Evolutionary conservation across 2,797 vertebrate genomes (phyloP).

Genomic region (Liparis tanakae): DNA sequence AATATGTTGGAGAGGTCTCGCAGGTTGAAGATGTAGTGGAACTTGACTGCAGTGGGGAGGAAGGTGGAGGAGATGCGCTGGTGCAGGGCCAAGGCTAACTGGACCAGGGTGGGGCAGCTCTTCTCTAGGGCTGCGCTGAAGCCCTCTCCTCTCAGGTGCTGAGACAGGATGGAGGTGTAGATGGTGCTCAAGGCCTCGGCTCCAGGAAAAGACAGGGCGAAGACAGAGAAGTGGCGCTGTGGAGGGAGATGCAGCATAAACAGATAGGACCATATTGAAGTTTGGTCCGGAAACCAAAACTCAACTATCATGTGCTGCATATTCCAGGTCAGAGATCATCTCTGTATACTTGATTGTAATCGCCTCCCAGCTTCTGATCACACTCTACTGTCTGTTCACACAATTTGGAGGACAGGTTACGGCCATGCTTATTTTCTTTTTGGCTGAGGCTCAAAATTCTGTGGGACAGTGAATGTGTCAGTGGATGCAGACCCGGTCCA

Average conservation of each 20-base stretch:
- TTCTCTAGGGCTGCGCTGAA: constrained; percentile 85
- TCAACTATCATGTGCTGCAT: neutral
- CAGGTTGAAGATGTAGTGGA: constrained; percentile 97
- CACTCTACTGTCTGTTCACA: neutral
- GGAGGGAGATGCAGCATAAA: neutral
- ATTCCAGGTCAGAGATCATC: neutral
- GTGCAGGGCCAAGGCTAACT: constrained; percentile 88
- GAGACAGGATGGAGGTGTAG: constrained; percentile 90
- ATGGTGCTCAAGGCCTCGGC: constrained; percentile 90
- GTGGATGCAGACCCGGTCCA: neutral
- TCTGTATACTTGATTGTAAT: neutral
- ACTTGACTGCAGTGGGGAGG: constrained; percentile 94
- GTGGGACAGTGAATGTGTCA: neutral
- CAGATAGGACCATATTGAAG: constrained; percentile 3
- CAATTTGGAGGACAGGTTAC: neutral
- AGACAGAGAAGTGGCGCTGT: constrained; percentile 94
- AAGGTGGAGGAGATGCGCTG: constrained; percentile 86
- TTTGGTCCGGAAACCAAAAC: neutral
- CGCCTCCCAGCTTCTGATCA: neutral
- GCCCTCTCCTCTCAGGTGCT: constrained; percentile 84
- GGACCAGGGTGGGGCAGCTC: constrained; percentile 82
- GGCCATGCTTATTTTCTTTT: neutral
- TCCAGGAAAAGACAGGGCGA: constrained; percentile 90
- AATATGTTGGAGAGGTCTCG: constrained; percentile 96
- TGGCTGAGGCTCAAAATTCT: neutral